Evolutionary conservation across 2,113 vertebrate species (phyloP), one percentile per base, ranked within the genome.

Genomic region (Peucedramus taeniatus): DNA sequence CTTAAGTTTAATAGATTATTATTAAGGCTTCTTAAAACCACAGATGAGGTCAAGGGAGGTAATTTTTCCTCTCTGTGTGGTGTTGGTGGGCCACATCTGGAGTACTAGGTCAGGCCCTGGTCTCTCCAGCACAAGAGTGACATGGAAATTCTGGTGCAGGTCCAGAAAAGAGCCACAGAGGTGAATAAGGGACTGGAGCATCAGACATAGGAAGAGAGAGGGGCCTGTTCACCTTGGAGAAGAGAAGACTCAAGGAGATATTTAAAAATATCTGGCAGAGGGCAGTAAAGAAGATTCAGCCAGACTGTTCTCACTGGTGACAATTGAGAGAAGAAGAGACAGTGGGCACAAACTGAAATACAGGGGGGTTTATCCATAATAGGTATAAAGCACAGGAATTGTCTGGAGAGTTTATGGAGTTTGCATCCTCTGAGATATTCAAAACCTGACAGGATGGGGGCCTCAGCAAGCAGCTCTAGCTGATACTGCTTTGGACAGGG

Each of bases 191-290:
- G 31, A 23, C 31, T 44, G 14, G 23, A 85, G 19, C 18, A 75
- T 35, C 37, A 75, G n/a, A 63, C 0, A 0, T 1, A 54, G 10
- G 19, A 91, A 17, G 10, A 56, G 20, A 56, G 53, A 1, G 5
- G 2, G 4, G 1, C 15, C 17, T 74, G 11, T 27, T 87, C 49
- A 87, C 7, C 8, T 12, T 45, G 39, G 13, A 83, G 42, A 37
- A 56, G 12, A 90, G 19, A 28, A 50, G 13, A 28, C 4, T 77
- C 13, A 7, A 44, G 14, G 12, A 8, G 24, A 31, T 54, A 45
- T n/a, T 68, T 60, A 15, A 77, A 68, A 74, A 45, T 24, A 42
- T 10, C 35, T 82, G 53, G 18, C 18, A 26, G 21, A n/a, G 4
- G 7, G 7, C 10, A 59, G 21, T 72, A 53, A 76, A 44, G 9